A percentile compares a stretch with the other conserved stretches of the same genome.
Conservation (phyloP, 2,797 vertebrate species). For the Prionace glauca region DNA sequence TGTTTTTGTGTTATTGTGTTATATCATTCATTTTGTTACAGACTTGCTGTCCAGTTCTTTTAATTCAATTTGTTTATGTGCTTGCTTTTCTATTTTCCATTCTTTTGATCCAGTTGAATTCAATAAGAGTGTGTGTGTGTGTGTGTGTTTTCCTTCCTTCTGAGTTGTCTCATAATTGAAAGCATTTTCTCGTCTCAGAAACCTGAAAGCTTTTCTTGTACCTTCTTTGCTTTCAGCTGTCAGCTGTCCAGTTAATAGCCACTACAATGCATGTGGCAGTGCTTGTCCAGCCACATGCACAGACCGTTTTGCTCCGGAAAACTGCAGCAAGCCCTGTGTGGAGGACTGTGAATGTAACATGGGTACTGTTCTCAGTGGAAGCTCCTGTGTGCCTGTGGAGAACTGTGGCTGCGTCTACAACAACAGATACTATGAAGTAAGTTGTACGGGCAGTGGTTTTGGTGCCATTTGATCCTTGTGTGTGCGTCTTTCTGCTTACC, state of each 20-base stretch:
- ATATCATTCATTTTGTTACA: background rate
- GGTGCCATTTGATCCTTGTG: too few species aligned
- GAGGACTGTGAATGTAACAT: constrained; percentile 2
- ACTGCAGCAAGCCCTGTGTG: constrained; percentile 17
- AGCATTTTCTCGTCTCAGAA: background rate
- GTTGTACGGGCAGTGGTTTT: background rate
- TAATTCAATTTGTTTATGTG: background rate
- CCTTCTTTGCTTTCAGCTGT: constrained; percentile 11
- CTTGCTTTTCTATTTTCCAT: background rate
- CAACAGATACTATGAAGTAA: background rate
- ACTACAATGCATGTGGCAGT: background rate
- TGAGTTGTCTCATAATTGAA: background rate
- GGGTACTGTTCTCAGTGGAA: constrained; percentile 9
- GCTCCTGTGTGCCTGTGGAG: background rate
- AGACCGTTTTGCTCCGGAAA: background rate
- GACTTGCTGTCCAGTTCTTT: background rate
- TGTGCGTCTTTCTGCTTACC: background rate
- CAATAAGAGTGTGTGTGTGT: background rate
- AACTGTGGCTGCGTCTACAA: constrained; percentile 24
- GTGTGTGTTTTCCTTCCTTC: background rate
- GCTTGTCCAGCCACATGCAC: constrained; percentile 10
- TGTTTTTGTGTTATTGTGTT: background rate
- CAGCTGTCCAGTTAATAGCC: background rate
- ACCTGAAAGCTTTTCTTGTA: background rate
- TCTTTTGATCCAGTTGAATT: background rate